Conservation (phyloP, 2,113 vertebrate species). For the Ochotona princeps region DNA sequence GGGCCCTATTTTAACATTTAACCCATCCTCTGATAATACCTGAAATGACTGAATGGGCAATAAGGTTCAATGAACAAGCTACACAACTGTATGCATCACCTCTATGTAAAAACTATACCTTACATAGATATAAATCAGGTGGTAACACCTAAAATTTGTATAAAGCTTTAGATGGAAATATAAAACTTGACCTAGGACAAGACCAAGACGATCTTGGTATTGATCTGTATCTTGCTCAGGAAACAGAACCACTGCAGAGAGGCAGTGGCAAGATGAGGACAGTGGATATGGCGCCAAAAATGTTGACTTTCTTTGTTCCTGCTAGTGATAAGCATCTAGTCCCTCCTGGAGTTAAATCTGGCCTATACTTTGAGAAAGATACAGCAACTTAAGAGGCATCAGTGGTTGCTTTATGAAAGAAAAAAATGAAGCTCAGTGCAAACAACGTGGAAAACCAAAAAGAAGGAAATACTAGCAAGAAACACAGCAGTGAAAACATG, state of each 20-base stretch:
- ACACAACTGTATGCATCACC: neutral
- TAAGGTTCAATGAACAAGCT: neutral
- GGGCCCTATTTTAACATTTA: slow-evolving; percentile 30
- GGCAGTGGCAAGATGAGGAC: neutral
- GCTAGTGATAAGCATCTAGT: neutral
- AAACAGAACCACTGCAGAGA: neutral
- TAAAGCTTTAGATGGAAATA: neutral
- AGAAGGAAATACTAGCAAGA: slow-evolving; percentile 16
- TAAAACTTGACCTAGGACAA: neutral
- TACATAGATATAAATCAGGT: neutral
- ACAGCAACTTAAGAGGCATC: neutral
- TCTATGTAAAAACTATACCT: neutral
- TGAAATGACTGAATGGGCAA: neutral
- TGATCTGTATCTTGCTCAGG: neutral
- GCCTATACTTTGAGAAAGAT: neutral
- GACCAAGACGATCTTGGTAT: neutral
- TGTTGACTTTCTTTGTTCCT: neutral
- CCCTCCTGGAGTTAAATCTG: neutral
- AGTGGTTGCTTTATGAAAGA: neutral
- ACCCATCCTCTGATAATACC: neutral
- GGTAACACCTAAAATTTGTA: neutral
- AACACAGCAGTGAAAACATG: neutral
- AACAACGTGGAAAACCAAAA: neutral
- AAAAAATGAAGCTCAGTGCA: neutral
- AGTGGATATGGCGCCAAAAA: neutral